These are phyloP conservation scores for Fringilla coelebs DNA, from an alignment of 2,797 vertebrate genomes.

Conservation along the genomic window DNA sequence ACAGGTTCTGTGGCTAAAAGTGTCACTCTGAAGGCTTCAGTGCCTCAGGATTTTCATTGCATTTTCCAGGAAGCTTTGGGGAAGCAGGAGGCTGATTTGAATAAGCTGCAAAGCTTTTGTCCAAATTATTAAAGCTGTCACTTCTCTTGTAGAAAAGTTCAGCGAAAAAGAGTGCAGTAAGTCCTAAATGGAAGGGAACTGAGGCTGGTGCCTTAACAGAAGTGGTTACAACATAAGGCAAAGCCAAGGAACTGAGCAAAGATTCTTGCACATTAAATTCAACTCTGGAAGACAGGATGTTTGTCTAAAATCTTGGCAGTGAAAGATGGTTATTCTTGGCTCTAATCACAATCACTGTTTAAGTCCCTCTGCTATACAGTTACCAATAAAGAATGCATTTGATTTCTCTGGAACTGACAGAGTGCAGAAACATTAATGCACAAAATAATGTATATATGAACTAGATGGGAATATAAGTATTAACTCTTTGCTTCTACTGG, in stretches of 20 bases:
- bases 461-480: neutral
- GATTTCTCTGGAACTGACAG: neutral
- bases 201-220: neutral
- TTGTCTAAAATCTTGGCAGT: slow-evolving; percentile 39
- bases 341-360: neutral
- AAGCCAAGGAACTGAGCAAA: neutral
- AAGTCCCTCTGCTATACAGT: slow-evolving; percentile 25
- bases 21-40: neutral
- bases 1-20: slow-evolving; percentile 3
- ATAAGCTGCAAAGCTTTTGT: neutral
- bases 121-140: neutral
- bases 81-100: neutral
- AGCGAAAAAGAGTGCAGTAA: neutral
- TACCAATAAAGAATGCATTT: slow-evolving; percentile 25
- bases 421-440: neutral
- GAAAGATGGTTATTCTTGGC: slow-evolving; percentile 48
- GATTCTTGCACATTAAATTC: slow-evolving; percentile 7
- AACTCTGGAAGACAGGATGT: slow-evolving; percentile 46
- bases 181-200: neutral
- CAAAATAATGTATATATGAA: neutral
- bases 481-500: neutral
- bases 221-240: neutral
- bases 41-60: neutral
- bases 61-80: neutral
- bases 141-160: neutral